Evolutionary conservation across 1,140 invertebrate species (phyloP), one percentile per base, ranked within the genome.

Genomic region (Hestina assimilis): DNA sequence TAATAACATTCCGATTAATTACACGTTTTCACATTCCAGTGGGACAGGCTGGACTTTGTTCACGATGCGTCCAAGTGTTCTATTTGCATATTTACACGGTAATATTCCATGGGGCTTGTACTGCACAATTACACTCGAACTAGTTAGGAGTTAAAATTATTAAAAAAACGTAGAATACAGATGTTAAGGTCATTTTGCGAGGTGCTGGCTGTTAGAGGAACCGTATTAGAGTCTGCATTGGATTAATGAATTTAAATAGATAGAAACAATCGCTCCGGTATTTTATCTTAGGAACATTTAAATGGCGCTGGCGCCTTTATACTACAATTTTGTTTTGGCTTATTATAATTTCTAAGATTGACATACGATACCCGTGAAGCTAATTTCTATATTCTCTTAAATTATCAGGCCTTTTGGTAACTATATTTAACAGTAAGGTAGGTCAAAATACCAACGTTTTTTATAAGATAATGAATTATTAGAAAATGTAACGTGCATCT

Each of bases 61-160:
- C 41, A 29, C 56, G 29, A 17, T 35, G 56, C 47, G 51, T 29
- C 38, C 38, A 57, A 46, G 42, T 53, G 48, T 59, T 59, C 50
- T 40, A 42, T 58, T 51, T 43, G 55, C 48, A 52, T 51, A 52
- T 43, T 59, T 52, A 51, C 56, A 52, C 42, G 33, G 42, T 58
- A 42, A 59, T 42, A 42, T 59, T 41, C 42, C 48, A 59, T 51
- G 48, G 45, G 40, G 46, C 48, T 58, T 75, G 75, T 75, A 77
- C 72, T 79, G 83, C 83, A 86, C 79, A 86, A 84, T 77, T 74
- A 78, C 71, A 78, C 69, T 67, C 59, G 66, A 74, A 59, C 63
- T 82, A 85, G 78, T 79, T 83, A 81, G 76, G 75, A 71, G 52
- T 73, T 75, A 78, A 74, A 81, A 83, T 79, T 79, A 75, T 80